Base-by-base conservation (phyloP, 1,140 invertebrate genomes). In the Platorchestia sp. region DNA sequence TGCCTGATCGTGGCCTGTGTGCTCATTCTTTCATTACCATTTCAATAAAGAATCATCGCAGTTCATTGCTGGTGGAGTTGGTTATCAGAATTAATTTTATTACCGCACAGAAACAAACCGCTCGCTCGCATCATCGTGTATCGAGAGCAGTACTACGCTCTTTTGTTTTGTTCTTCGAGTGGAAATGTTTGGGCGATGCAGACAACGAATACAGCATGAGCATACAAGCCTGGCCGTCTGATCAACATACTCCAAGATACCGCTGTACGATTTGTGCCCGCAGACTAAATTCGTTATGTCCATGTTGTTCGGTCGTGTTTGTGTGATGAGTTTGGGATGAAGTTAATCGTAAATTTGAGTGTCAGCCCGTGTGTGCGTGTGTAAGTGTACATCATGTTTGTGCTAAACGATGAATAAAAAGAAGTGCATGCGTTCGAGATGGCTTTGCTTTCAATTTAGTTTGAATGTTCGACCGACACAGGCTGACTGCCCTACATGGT, bases 211-310 rank as follows among this genome's bases (percentile, higher is more conserved):
- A 45, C 89, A 91, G 89, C 89, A 42, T 91, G 42, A 45, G 89
- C 89, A 91, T 91, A 91, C 89, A 91, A 41, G 89, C 89, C 22
- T 7, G 42, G 89, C 89, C 89, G 89, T 44, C 89, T 91, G 89
- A 14, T 91, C 36, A 14, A 44, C 89, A 91, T 91, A 91, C 41
- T 45, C 41, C 89, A 91, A 41, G 43, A 91, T 91, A 91, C 43
- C 42, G 89, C 41, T 7, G 86, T 86, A 36, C 41, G 86, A 86
- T 86, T 86, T n/a, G 36, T 86, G 86, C 86, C 86, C 36, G 86
- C 86, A 86, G 36, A 86, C 41, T 40, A 36, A 7, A 51, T 6
- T 51, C 47, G 47, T 51, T 51, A 51, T 6, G 47, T 51, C 47
- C 47, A 7, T 51, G 47, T 51, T 19, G 47, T 51, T 51, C 6